phyloP scores from a whole-genome alignment of 2,797 vertebrate genomes.

The Xiphophorus birchmanni region DNA sequence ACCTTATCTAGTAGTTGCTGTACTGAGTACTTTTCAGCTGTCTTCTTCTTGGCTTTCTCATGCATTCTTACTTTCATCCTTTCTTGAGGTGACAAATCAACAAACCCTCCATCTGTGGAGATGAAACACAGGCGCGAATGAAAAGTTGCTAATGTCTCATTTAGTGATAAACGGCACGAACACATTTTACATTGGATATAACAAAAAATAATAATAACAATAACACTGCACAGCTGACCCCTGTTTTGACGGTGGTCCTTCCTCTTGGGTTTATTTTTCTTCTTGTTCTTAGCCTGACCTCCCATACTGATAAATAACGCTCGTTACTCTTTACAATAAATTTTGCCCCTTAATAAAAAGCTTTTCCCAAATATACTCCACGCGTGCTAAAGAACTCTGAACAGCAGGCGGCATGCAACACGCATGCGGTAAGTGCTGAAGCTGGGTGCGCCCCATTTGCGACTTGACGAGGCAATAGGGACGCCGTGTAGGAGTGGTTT shows the following conservation, averaged over 20 bases:
- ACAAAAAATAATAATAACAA: neutral
- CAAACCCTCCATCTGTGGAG: constrained; percentile 59
- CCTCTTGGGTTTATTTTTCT: constrained; percentile 79
- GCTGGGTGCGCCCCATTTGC: neutral
- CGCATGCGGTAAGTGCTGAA: constrained; percentile 49
- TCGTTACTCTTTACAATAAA: neutral
- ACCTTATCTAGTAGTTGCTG: constrained; percentile 85
- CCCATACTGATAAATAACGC: constrained; percentile 71
- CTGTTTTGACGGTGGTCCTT: constrained; percentile 69
- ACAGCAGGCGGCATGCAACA: neutral
- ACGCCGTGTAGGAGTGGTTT: neutral
- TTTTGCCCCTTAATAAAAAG: neutral
- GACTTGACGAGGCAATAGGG: neutral
- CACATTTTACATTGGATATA: neutral
- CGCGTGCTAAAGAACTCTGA: constrained; percentile 40
- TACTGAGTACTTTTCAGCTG: constrained; percentile 81
- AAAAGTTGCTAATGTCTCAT: neutral
- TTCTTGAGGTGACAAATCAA: constrained; percentile 76
- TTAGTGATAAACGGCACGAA: neutral
- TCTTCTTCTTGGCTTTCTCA: constrained; percentile 84
- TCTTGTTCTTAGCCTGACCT: constrained; percentile 82
- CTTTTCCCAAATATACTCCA: constrained; percentile 23
- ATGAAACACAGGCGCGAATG: neutral
- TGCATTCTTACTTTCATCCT: constrained; percentile 84
- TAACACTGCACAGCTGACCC: constrained; percentile 59